phyloP scores from a whole-genome alignment of 2,113 vertebrate genomes.

The Struthidea cinerea region DNA sequence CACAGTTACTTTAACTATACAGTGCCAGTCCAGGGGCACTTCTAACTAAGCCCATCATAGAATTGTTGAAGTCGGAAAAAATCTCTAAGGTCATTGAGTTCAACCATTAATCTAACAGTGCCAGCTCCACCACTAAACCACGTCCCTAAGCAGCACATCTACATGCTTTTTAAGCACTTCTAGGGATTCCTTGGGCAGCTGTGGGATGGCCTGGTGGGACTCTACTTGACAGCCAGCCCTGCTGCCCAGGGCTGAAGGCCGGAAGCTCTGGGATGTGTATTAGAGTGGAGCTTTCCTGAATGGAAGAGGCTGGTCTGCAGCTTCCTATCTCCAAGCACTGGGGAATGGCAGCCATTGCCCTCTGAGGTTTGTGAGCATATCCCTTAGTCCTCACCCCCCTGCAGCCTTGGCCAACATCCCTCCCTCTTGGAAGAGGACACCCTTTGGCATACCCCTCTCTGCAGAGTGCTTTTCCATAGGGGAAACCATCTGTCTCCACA shows the following conservation, averaged over 20 bases:
- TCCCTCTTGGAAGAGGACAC: background rate
- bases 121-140: background rate
- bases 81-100: background rate
- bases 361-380: background rate
- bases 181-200: background rate
- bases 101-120: background rate
- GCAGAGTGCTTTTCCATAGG: background rate
- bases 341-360: background rate
- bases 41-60: background rate
- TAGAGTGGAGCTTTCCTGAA: background rate
- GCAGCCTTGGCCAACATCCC: background rate
- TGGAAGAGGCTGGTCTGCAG: background rate
- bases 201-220: background rate
- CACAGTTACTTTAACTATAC: background rate
- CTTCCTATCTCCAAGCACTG: background rate
- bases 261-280: background rate
- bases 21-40: background rate
- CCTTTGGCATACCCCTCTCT: background rate
- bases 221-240: background rate
- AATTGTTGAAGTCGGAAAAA: fast-evolving
- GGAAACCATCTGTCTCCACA: conserved; percentile 1
- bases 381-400: background rate
- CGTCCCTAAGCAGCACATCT: background rate
- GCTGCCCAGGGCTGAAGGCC: background rate
- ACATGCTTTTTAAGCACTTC: background rate